phyloP scores from a whole-genome alignment of 1,140 invertebrate genomes.

The Formica selysi region DNA sequence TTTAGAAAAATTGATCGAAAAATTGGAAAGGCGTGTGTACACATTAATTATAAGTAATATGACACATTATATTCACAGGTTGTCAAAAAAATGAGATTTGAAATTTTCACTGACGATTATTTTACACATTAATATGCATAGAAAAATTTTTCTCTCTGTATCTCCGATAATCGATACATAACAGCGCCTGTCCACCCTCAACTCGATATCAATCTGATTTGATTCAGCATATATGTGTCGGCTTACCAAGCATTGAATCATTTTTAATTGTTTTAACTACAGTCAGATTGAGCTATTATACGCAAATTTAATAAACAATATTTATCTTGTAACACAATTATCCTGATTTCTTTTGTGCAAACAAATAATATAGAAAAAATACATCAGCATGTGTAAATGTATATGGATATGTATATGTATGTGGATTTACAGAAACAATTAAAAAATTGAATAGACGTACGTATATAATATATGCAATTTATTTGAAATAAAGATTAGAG shows the following conservation, averaged over 20 bases:
- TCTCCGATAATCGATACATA: slow-evolving; percentile 58
- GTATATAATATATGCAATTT: no score
- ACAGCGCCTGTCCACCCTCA: background rate
- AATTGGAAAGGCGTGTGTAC: background rate
- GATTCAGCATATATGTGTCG: slow-evolving; percentile 28
- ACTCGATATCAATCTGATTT: slow-evolving; percentile 35
- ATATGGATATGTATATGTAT: no score
- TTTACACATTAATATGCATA: slow-evolving; percentile 45
- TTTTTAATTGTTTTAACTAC: slow-evolving; percentile 42
- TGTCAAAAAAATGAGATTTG: no score
- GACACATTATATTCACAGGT: background rate
- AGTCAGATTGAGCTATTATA: slow-evolving; percentile 2
- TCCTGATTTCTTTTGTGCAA: background rate
- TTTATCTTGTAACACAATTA: slow-evolving; percentile 22
- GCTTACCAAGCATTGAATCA: background rate
- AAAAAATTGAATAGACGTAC: background rate
- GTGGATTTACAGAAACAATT: background rate
- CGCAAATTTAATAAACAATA: slow-evolving; percentile 32
- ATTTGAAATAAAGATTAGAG: background rate
- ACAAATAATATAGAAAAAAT: slow-evolving; percentile 19
- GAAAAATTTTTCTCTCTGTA: slow-evolving; percentile 14
- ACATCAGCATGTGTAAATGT: no score
- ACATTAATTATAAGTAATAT: background rate
- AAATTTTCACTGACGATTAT: slow-evolving; percentile 55
- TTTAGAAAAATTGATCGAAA: background rate